Conservation (phyloP, 2,888 invertebrate genomes). For the Cecidostiba fungosa region DNA sequence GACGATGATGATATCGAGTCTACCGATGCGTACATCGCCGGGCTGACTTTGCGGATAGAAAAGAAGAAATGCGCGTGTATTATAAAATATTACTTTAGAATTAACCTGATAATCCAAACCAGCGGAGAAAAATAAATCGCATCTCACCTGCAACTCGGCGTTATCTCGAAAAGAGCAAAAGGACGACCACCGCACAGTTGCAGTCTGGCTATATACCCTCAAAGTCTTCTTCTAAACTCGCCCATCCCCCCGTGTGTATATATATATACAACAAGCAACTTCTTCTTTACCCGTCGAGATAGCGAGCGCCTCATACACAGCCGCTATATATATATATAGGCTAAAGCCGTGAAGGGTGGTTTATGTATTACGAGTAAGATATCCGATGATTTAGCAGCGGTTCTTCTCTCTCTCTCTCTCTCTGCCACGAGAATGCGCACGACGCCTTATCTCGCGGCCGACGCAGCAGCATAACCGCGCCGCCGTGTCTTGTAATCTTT, state of each 20-base stretch:
- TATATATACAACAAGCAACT: neutral
- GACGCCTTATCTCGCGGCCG: conserved; percentile 60
- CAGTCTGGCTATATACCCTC: neutral
- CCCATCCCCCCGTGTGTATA: neutral
- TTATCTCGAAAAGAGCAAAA: neutral
- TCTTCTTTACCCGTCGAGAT: conserved; percentile 52
- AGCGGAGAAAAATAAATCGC: neutral
- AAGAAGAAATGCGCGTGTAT: no score
- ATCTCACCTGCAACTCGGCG: neutral
- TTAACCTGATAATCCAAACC: neutral
- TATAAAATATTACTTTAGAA: no score
- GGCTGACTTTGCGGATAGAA: neutral
- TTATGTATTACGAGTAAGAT: conserved; percentile 80
- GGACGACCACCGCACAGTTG: neutral
- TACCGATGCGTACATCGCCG: neutral
- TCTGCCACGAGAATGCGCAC: conserved; percentile 46
- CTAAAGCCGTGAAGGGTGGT: conserved; percentile 78
- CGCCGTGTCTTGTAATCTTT: conserved; percentile 77
- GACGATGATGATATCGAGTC: neutral
- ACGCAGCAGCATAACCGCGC: conserved; percentile 28
- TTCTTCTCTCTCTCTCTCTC: conserved; percentile 5
- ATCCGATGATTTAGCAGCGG: conserved; percentile 80
- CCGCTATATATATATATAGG: conserved; percentile 67
- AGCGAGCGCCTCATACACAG: conserved; percentile 28
- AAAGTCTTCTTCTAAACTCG: conserved; percentile 32